Evolutionary conservation across 1,140 invertebrate genomes (phyloP).

Genomic region (Atopsyche davidsoni): DNA sequence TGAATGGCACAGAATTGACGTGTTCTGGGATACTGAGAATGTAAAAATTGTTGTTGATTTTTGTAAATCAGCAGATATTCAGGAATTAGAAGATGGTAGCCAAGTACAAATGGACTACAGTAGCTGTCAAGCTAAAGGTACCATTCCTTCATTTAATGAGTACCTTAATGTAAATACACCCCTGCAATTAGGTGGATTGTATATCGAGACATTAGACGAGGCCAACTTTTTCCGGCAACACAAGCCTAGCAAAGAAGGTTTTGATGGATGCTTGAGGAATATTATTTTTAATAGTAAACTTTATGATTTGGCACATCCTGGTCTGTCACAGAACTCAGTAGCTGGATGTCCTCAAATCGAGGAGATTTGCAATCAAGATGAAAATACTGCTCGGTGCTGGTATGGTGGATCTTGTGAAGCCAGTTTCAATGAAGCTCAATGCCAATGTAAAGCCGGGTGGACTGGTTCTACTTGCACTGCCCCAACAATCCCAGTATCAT

Average conservation of each 20-base stretch:
- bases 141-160: conserved; percentile 60
- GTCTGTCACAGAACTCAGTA: conserved; percentile 72
- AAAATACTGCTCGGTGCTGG: conserved; percentile 76
- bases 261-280: conserved; percentile 92
- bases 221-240: conserved; percentile 78
- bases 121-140: conserved; percentile 53
- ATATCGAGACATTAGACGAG: conserved; percentile 75
- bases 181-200: conserved; percentile 44
- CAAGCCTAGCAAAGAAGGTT: conserved; percentile 79
- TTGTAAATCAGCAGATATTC: conserved; percentile 50
- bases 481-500: conserved; percentile 78
- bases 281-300: conserved; percentile 92
- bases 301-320: conserved; percentile 86
- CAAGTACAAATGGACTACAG: conserved; percentile 51
- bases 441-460: conserved; percentile 89
- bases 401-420: conserved; percentile 90
- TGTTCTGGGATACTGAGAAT: conserved; percentile 58
- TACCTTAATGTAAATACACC: conserved; percentile 63
- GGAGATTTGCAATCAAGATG: conserved; percentile 74
- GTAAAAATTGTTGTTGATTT: conserved; percentile 60
- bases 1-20: conserved; percentile 62
- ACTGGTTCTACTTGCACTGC: conserved; percentile 80
- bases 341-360: conserved; percentile 87
- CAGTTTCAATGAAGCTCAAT: conserved; percentile 77
- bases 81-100: conserved; percentile 51